Conservation (phyloP, 2,888 invertebrate species). For the Merodon equestris region DNA sequence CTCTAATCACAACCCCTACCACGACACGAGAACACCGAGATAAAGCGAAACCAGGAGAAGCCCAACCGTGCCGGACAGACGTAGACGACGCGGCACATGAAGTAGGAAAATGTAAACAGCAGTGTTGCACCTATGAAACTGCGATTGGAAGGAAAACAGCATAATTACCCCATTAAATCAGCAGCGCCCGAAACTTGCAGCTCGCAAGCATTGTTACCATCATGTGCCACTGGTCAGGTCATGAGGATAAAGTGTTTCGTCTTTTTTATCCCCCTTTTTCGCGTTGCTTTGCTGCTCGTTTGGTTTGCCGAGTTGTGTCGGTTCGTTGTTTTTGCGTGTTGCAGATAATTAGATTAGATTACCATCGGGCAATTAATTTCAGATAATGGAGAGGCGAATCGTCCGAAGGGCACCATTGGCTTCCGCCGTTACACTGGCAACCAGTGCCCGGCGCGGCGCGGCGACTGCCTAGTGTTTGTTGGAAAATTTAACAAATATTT, state of each 20-base stretch:
- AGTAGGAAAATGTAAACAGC: constrained; percentile 52
- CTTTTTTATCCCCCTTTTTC: too few relatives aligned
- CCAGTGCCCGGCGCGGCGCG: not conserved
- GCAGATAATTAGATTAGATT: constrained; percentile 68
- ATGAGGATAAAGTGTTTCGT: constrained; percentile 37
- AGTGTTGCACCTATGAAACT: constrained; percentile 42
- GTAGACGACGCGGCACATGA: not conserved
- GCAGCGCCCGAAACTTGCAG: constrained; percentile 65
- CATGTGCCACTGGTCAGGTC: constrained; percentile 16
- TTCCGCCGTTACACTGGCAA: constrained; percentile 60
- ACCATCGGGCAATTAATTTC: constrained; percentile 68
- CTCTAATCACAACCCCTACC: constrained; percentile 61
- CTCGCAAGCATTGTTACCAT: constrained; percentile 55
- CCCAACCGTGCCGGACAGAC: not conserved
- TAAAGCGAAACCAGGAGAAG: too few relatives aligned
- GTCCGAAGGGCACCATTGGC: constrained; percentile 67
- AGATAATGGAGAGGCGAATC: constrained; percentile 62
- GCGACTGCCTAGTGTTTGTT: constrained; percentile 3
- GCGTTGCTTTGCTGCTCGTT: constrained; percentile 14
- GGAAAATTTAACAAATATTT: constrained; percentile 47
- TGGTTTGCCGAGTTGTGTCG: constrained; percentile 42
- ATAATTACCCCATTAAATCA: constrained; percentile 68
- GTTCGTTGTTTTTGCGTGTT: constrained; percentile 57
- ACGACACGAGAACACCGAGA: too few relatives aligned
- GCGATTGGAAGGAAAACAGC: constrained; percentile 37